Percentiles rank a stretch among this genome's conserved stretches.
Conservation (phyloP, 2,113 vertebrate species). For the Notothenia coriiceps region DNA sequence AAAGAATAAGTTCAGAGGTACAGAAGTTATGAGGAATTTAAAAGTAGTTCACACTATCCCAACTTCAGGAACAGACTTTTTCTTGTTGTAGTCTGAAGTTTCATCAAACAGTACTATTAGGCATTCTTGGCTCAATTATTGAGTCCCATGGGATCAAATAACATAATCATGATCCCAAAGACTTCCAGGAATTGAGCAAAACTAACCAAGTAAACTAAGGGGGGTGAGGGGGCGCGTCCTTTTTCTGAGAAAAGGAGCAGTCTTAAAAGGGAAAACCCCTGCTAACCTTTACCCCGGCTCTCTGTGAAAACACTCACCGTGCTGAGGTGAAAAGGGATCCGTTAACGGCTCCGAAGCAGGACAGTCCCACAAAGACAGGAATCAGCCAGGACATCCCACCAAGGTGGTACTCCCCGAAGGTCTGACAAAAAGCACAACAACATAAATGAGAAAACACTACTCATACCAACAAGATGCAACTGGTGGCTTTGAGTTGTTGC, state of each 20-base stretch:
- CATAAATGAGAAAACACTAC: background rate
- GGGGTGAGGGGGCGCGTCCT: background rate
- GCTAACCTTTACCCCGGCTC: too few relatives aligned
- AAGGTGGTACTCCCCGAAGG: constrained; percentile 82
- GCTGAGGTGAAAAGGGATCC: constrained; percentile 84
- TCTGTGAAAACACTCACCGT: constrained; percentile 63
- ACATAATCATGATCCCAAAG: background rate
- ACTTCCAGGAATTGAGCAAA: background rate
- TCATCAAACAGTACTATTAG: too few relatives aligned
- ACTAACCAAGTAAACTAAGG: background rate
- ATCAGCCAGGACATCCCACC: constrained; percentile 83
- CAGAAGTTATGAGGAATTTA: too few relatives aligned
- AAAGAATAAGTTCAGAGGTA: too few relatives aligned
- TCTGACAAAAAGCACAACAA: constrained; percentile 55
- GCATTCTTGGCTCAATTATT: background rate
- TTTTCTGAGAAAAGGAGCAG: background rate
- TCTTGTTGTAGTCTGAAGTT: background rate
- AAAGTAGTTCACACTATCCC: too few relatives aligned
- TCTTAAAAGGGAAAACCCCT: too few relatives aligned
- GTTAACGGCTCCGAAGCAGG: constrained; percentile 83
- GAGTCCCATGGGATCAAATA: background rate
- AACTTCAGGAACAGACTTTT: too few relatives aligned
- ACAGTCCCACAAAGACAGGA: constrained; percentile 82
- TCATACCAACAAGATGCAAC: background rate
- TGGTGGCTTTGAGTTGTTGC: background rate